Conservation (phyloP, 2,888 invertebrate genomes). For the Rosalia funebris region DNA sequence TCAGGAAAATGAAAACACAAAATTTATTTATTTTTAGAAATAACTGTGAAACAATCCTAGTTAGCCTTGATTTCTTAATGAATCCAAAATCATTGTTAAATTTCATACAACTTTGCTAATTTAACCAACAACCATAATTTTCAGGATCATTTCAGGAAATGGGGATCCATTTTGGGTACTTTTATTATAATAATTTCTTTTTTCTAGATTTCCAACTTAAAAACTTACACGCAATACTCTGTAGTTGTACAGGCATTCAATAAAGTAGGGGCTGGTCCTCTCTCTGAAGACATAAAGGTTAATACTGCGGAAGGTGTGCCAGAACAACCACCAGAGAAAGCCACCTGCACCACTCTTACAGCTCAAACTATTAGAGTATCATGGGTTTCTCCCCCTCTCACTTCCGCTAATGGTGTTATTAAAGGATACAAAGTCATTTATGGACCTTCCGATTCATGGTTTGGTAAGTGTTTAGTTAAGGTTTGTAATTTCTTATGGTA, state of each 20-base stretch:
- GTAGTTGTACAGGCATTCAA: constrained; percentile 96
- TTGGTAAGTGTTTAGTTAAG: constrained; percentile 79
- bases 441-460: constrained; percentile 91
- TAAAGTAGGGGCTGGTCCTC: constrained; percentile 91
- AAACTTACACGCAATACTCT: constrained; percentile 95
- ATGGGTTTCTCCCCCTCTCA: constrained; percentile 93
- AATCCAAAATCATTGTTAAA: no score
- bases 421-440: constrained; percentile 96
- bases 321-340: constrained; percentile 91
- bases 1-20: no score
- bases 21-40: no score
- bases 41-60: no score
- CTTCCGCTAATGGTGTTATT: constrained; percentile 92
- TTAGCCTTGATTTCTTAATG: no score
- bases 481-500: no score
- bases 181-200: no score
- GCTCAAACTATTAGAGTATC: constrained; percentile 94
- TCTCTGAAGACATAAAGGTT: constrained; percentile 87
- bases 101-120: no score
- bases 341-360: constrained; percentile 90
- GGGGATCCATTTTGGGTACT: no score
- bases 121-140: no score
- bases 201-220: constrained; percentile 60
- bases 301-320: constrained; percentile 95
- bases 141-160: no score